Percentiles rank a stretch among this genome's conserved stretches.
Conservation (phyloP, 2,113 vertebrate genomes). For the Oophaga pumilio region DNA sequence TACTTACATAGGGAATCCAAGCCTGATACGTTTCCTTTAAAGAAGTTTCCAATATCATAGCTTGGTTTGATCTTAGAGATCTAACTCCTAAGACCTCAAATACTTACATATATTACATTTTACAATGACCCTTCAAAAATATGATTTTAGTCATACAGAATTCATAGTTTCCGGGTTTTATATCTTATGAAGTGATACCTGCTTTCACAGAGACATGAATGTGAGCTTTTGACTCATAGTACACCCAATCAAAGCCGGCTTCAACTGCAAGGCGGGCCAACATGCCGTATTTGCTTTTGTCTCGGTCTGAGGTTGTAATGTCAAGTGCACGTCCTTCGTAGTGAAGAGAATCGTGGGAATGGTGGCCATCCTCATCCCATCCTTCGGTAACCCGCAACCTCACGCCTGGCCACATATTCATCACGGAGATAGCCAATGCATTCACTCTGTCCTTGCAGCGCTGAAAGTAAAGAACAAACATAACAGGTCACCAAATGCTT, state of each 20-base stretch:
- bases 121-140: background rate
- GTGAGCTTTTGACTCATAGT: slow-evolving; percentile 95
- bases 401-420: slow-evolving; percentile 97
- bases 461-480: slow-evolving; percentile 66
- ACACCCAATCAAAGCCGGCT: slow-evolving; percentile 97
- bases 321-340: slow-evolving; percentile 97
- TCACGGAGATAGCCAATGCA: slow-evolving; percentile 90
- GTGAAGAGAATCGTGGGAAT: slow-evolving; percentile 89
- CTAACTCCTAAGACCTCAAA: background rate
- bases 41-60: background rate
- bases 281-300: slow-evolving; percentile 91
- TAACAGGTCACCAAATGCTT: background rate
- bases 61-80: background rate
- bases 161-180: slow-evolving; percentile 20
- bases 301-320: slow-evolving; percentile 93
- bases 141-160: background rate
- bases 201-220: slow-evolving; percentile 96
- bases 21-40: no score
- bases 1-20: no score
- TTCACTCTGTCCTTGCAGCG: slow-evolving; percentile 95
- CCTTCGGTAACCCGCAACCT: slow-evolving; percentile 92
- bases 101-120: background rate
- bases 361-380: slow-evolving; percentile 97
- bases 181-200: slow-evolving; percentile 72
- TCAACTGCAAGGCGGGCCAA: slow-evolving; percentile 94